Evolutionary conservation across 2,888 invertebrate species (phyloP), one percentile per base, ranked within the genome.

Genomic region (Chloromyia formosa): DNA sequence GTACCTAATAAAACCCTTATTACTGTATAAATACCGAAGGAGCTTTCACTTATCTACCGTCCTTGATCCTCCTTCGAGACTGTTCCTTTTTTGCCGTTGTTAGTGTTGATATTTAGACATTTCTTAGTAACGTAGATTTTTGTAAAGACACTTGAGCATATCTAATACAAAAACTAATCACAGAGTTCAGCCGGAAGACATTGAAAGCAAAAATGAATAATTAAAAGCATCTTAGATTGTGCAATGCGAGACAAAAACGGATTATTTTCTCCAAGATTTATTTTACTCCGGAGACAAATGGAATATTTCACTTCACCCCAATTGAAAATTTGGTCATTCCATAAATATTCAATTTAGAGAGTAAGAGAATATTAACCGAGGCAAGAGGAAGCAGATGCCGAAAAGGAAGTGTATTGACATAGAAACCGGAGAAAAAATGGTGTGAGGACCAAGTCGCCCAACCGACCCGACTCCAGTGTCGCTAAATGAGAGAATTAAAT

Each of bases 161-260:
- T 49, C 12, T 61, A 61, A 18, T 64, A n/a, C 23, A 42, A 42
- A 64, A 64, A 16, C 62, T 35, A 40, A 64, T 64, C 40, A 42
- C 42, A 18, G n/a, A 16, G 62, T 40, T 64, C 62, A 42, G 10
- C 62, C 42, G 62, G 62, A 64, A 64, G 62, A 42, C 40, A 64
- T 42, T 42, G 42, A 42, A 40, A 23, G 40, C 62, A 64, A 40
- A 42, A 64, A 64, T 64, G 62, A 64, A 64, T 64, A 64, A 64
- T 64, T 64, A 64, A 64, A 64, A 40, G 42, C 62, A 64, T 64
- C 42, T 64, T 64, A 27, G 62, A 64, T 64, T 42, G 62, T 64
- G 62, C 62, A 64, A 40, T 64, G 16, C 42, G 61, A 64, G 40
- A 64, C 62, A 64, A 64, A 64, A 64, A 64, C 62, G 62, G 40